Evolutionary conservation across 2,888 invertebrate species (phyloP).

Genomic region (Sarcophaga carnaria): DNA sequence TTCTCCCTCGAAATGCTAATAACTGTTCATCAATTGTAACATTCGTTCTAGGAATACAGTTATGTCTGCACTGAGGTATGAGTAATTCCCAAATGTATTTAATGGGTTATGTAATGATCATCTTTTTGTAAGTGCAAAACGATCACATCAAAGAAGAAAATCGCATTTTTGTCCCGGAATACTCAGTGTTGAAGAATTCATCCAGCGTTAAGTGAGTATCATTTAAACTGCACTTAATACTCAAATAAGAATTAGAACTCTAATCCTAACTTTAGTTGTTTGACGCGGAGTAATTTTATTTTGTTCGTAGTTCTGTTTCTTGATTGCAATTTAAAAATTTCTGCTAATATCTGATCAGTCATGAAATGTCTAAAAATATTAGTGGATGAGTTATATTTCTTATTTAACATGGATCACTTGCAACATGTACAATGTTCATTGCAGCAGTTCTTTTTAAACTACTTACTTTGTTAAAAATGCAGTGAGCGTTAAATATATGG

Average conservation of each 20-base stretch:
- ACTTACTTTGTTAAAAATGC: too few relatives aligned
- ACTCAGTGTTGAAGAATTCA: conserved; percentile 8
- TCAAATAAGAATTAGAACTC: too few relatives aligned
- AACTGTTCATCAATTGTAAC: conserved; percentile 68
- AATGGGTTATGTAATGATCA: conserved; percentile 4
- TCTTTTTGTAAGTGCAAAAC: conserved; percentile 21
- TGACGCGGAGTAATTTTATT: neutral
- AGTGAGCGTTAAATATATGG: too few relatives aligned
- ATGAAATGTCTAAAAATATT: conserved; percentile 45
- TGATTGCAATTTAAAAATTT: conserved; percentile 16
- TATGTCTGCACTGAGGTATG: conserved; percentile 63
- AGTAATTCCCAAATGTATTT: conserved; percentile 59
- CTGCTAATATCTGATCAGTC: conserved; percentile 33
- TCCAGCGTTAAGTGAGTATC: conserved; percentile 9
- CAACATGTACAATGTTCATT: conserved; percentile 28
- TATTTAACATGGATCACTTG: conserved; percentile 36
- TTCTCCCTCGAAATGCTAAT: conserved; percentile 64
- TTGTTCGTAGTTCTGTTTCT: conserved; percentile 11
- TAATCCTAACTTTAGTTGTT: conserved; percentile 11
- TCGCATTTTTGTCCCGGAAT: conserved; percentile 46
- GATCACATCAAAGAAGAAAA: conserved; percentile 45
- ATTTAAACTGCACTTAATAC: too few relatives aligned
- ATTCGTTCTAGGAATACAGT: conserved; percentile 64
- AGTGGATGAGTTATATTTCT: conserved; percentile 50
- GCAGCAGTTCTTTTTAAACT: neutral